Conservation (phyloP, 2,888 invertebrate genomes). For the Drosophila paramelanica region DNA sequence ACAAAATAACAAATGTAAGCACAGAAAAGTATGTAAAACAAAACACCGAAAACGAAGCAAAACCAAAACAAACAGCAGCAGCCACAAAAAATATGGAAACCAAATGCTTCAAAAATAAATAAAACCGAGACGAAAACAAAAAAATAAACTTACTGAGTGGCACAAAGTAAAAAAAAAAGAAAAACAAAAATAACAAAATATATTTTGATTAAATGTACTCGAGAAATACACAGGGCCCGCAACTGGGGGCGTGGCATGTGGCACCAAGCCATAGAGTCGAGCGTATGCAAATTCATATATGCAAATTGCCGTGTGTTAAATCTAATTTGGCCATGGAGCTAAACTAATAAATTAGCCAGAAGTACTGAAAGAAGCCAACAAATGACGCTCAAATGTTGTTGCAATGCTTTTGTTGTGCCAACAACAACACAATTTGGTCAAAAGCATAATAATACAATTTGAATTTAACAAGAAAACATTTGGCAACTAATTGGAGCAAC, state of each 20-base stretch:
- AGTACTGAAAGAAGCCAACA: constrained; percentile 32
- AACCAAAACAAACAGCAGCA: constrained; percentile 21
- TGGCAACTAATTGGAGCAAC: constrained; percentile 74
- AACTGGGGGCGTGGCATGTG: constrained; percentile 7
- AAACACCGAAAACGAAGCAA: constrained; percentile 12
- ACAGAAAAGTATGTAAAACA: constrained; percentile 9
- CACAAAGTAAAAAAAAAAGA: constrained; percentile 5
- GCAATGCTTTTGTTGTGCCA: constrained; percentile 10
- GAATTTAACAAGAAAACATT: constrained; percentile 58
- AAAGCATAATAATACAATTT: constrained; percentile 70
- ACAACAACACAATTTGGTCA: constrained; percentile 43
- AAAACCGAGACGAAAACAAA: constrained; percentile 10
- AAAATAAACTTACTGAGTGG: constrained; percentile 1
- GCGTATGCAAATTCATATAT: constrained; percentile 21
- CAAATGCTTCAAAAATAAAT: constrained; percentile 25
- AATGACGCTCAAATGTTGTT: constrained; percentile 26
- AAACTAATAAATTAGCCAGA: constrained; percentile 48
- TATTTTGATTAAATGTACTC: constrained; percentile 24
- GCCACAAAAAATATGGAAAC: constrained; percentile 18
- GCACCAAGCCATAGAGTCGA: background rate
- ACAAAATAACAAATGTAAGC: constrained; percentile 12
- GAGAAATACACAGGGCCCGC: constrained; percentile 1
- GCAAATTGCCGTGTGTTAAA: constrained; percentile 26
- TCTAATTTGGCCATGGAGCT: constrained; percentile 34
- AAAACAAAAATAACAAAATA: background rate